phyloP scores from a whole-genome alignment of 2,113 vertebrate species.

The Rhombomys opimus region DNA sequence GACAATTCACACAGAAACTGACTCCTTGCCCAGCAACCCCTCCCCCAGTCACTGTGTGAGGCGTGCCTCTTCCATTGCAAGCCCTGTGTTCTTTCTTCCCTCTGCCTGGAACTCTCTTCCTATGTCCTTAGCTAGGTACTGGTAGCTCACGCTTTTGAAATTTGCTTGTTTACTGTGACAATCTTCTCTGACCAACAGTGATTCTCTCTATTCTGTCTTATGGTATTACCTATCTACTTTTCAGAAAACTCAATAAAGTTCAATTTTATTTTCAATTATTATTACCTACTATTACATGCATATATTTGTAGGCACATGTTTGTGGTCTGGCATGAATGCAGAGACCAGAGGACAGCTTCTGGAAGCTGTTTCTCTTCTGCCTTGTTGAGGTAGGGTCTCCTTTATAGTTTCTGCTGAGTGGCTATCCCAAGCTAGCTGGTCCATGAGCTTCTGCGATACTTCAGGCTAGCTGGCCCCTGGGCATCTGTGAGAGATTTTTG shows the following conservation, averaged over 20 bases:
- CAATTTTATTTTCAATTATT: background rate
- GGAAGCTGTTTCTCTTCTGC: background rate
- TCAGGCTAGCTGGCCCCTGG: background rate
- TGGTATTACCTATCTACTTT: background rate
- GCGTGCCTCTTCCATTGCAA: background rate
- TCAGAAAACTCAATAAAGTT: background rate
- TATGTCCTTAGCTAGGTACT: background rate
- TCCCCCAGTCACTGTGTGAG: background rate
- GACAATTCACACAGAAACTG: conserved; percentile 18
- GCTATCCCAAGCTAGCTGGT: background rate
- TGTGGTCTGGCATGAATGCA: background rate
- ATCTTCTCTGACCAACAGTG: background rate
- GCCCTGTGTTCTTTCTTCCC: background rate
- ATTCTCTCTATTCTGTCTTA: background rate
- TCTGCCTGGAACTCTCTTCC: background rate
- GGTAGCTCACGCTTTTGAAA: background rate
- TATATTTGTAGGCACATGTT: background rate
- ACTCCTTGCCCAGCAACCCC: conserved; percentile 61
- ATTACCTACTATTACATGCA: background rate
- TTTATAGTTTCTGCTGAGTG: background rate
- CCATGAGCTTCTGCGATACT: background rate
- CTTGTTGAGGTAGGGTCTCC: background rate
- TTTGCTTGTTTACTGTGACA: background rate
- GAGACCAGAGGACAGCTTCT: background rate
- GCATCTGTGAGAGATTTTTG: background rate